Percentiles rank a stretch among this genome's conserved stretches.
These are phyloP conservation scores for Anastatus disparis DNA, from an alignment of 1,140 invertebrate genomes.

Conservation along the genomic window DNA sequence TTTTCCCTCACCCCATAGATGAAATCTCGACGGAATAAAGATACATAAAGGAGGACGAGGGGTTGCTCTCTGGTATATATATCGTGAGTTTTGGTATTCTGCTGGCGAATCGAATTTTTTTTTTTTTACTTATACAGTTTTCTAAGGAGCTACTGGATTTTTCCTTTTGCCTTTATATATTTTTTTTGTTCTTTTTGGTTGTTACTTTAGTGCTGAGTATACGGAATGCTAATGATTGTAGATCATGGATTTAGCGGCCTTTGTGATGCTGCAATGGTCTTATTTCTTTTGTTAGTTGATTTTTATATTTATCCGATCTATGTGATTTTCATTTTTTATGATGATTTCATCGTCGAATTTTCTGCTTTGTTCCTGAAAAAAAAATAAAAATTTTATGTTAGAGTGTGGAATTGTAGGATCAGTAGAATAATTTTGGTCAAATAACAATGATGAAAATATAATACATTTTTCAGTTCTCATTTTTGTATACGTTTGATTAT, in stretches of 20 bases:
- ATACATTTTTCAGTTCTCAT: no score
- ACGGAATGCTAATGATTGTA: slow-evolving; percentile 30
- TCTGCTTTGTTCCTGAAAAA: neutral
- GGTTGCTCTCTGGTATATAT: no score
- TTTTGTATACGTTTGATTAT: no score
- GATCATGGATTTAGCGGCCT: slow-evolving; percentile 14
- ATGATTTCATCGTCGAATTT: neutral
- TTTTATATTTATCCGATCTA: slow-evolving; percentile 6
- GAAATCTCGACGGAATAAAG: slow-evolving; percentile 39
- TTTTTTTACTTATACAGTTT: neutral
- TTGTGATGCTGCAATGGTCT: no score
- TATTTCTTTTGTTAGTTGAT: no score
- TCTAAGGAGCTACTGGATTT: slow-evolving; percentile 1
- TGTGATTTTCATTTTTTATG: slow-evolving; percentile 11
- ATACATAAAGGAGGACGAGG: no score
- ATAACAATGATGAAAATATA: no score
- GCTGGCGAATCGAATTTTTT: slow-evolving; percentile 27
- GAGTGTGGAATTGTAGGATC: no score
- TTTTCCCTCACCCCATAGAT: slow-evolving; percentile 45
- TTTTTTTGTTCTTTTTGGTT: no score
- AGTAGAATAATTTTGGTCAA: no score
- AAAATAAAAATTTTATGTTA: no score
- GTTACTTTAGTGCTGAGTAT: neutral
- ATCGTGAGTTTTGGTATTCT: slow-evolving; percentile 21
- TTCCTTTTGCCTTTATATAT: neutral